These are phyloP conservation scores for Leptodactylus fallax DNA, from an alignment of 2,797 vertebrate genomes.

Conservation along the genomic window DNA sequence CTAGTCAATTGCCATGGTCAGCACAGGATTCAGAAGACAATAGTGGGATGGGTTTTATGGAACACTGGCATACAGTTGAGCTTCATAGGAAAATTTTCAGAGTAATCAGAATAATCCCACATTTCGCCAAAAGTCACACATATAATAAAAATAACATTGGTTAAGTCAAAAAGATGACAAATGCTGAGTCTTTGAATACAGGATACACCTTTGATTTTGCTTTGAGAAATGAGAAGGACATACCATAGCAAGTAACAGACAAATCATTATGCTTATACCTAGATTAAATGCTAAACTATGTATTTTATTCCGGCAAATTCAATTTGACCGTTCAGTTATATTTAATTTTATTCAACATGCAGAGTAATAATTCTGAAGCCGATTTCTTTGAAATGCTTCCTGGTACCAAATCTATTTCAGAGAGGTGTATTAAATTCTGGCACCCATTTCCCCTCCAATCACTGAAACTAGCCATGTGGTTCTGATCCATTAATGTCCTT, in stretches of 20 bases:
- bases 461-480: not conserved
- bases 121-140: no score
- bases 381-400: not conserved
- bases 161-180: not conserved
- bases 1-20: no score
- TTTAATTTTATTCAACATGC: not conserved
- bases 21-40: no score
- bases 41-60: no score
- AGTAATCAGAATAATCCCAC: no score
- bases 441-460: not conserved
- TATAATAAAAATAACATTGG: no score
- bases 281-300: not conserved
- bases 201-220: not conserved
- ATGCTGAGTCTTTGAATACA: not conserved
- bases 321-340: not conserved
- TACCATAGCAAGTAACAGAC: not conserved
- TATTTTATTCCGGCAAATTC: not conserved
- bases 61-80: no score
- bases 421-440: not conserved
- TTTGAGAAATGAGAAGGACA: not conserved
- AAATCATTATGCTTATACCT: not conserved
- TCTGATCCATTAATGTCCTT: not conserved
- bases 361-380: not conserved
- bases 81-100: no score
- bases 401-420: not conserved